These are phyloP conservation scores for Drosophila parabipectinata DNA, from an alignment of 1,140 invertebrate genomes.

Conservation along the genomic window DNA sequence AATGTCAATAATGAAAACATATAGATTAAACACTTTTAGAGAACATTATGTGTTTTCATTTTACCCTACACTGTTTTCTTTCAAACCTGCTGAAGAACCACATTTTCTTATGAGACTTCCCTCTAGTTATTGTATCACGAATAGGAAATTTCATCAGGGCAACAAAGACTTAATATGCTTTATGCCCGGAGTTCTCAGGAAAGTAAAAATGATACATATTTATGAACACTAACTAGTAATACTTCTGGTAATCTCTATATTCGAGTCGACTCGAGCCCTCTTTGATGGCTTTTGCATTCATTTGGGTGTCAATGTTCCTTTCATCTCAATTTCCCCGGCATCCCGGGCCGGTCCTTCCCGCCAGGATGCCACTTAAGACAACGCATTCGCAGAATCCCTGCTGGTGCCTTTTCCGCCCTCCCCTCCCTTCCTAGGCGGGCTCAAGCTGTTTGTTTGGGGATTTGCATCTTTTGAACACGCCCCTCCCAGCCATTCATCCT, in stretches of 20 bases:
- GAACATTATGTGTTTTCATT: too few species aligned
- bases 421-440: conserved; percentile 46
- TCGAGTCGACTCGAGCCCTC: not conserved
- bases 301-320: conserved; percentile 63
- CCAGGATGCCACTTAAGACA: conserved; percentile 42
- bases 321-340: conserved; percentile 57
- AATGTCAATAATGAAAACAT: too few species aligned
- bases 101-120: too few species aligned
- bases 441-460: conserved; percentile 81
- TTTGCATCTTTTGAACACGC: conserved; percentile 76
- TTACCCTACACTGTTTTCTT: too few species aligned
- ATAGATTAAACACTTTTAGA: too few species aligned
- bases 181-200: not conserved
- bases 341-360: conserved; percentile 15
- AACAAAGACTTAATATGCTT: too few species aligned
- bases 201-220: not conserved
- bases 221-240: not conserved
- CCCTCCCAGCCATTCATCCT: conserved; percentile 9
- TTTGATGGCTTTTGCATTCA: conserved; percentile 52
- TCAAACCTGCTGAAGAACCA: too few species aligned
- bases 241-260: not conserved
- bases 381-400: conserved; percentile 29
- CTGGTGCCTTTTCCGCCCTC: conserved; percentile 31
- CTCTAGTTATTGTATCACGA: too few species aligned
- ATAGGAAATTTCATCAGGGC: too few species aligned